Evolutionary conservation across 2,113 vertebrate genomes (phyloP).

Genomic region (Oryzias melastigma): DNA sequence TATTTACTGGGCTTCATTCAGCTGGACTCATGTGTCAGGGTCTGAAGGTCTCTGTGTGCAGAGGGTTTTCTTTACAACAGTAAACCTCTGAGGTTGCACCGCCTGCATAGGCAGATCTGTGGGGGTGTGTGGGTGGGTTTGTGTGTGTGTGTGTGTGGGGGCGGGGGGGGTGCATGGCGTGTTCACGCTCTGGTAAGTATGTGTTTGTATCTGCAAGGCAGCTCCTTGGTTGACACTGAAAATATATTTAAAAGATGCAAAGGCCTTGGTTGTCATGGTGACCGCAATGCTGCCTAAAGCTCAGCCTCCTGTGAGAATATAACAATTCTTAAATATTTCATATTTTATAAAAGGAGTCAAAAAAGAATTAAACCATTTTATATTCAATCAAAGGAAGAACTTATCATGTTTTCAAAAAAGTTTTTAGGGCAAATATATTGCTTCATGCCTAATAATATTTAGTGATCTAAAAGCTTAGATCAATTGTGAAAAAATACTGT

Average conservation of each 20-base stretch:
- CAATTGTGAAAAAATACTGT: too few relatives aligned
- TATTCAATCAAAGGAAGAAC: too few relatives aligned
- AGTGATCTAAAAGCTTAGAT: too few relatives aligned
- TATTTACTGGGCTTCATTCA: neutral
- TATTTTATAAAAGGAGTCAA: neutral
- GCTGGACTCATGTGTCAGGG: neutral
- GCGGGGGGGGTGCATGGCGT: neutral
- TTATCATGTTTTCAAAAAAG: too few relatives aligned
- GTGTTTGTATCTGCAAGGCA: neutral
- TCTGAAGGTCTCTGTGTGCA: conserved; percentile 9
- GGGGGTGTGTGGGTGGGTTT: neutral
- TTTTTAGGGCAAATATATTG: too few relatives aligned
- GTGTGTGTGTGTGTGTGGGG: neutral
- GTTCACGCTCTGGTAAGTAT: neutral
- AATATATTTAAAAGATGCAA: conserved; percentile 54
- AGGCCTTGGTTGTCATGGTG: conserved; percentile 74
- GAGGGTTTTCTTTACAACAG: neutral
- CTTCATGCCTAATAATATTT: too few relatives aligned
- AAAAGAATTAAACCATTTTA: too few relatives aligned
- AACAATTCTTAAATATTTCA: conserved; percentile 17
- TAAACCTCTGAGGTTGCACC: conserved; percentile 2
- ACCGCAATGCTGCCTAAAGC: conserved; percentile 62
- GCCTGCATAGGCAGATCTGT: neutral
- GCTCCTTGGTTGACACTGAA: conserved; percentile 40
- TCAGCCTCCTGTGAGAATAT: conserved; percentile 3